Evolutionary conservation across 2,113 vertebrate genomes (phyloP).

Genomic region (Cyprinus carpio): DNA sequence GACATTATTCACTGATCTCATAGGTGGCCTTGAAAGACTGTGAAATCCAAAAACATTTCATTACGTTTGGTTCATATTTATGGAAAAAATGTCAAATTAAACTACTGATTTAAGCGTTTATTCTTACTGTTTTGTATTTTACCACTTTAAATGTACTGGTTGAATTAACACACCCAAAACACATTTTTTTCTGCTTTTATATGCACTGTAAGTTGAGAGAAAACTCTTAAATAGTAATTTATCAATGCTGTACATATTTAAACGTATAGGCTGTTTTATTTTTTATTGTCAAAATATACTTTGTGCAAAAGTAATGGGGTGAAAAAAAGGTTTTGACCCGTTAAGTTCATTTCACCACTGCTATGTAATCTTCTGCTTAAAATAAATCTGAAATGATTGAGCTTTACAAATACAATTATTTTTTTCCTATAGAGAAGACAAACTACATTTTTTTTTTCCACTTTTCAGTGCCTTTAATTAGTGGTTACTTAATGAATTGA

Average conservation of each 20-base stretch:
- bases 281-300: slow-evolving; percentile 75
- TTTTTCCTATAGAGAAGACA: no score
- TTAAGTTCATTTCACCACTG: slow-evolving; percentile 31
- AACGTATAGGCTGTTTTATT: slow-evolving; percentile 79
- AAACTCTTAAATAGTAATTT: slow-evolving; percentile 68
- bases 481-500: neutral
- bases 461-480: neutral
- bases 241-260: slow-evolving; percentile 83
- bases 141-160: no score
- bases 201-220: slow-evolving; percentile 33
- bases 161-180: slow-evolving; percentile 2
- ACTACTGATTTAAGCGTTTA: slow-evolving; percentile 26
- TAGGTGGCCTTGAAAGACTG: slow-evolving; percentile 34
- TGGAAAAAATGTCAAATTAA: neutral
- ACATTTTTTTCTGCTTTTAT: slow-evolving; percentile 30
- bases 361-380: slow-evolving; percentile 25
- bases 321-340: slow-evolving; percentile 46
- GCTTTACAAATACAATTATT: neutral
- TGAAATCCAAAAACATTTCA: slow-evolving; percentile 8
- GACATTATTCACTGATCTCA: neutral
- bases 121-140: slow-evolving; percentile 28
- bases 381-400: slow-evolving; percentile 44
- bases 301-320: slow-evolving; percentile 62
- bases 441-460: no score
- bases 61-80: neutral